Percentiles rank a stretch among this genome's conserved stretches.
Evolutionary conservation across 1,140 invertebrate genomes (phyloP).

Genomic region (Listronotus bonariensis): DNA sequence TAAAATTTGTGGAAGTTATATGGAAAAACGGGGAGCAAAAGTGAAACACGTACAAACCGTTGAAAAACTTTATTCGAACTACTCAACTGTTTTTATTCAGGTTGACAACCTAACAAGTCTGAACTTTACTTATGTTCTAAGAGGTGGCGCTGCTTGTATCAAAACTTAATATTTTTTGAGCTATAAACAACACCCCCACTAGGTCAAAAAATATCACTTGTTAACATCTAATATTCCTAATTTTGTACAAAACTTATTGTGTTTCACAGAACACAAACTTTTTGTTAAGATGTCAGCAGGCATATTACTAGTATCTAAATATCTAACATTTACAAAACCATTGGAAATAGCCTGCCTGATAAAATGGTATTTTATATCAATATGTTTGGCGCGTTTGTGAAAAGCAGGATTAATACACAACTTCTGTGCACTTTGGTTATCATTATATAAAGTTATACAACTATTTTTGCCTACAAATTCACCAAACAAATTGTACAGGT

Average conservation of each 20-base stretch:
- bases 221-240: slow-evolving; percentile 4
- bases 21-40: no score
- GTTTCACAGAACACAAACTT: slow-evolving; percentile 25
- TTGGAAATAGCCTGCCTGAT: slow-evolving; percentile 40
- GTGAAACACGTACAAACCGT: no score
- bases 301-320: slow-evolving; percentile 43
- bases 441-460: background rate
- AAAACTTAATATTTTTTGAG: no score
- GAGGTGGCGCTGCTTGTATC: no score
- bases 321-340: slow-evolving; percentile 36
- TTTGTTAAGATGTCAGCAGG: slow-evolving; percentile 50
- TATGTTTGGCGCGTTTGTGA: slow-evolving; percentile 50
- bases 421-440: slow-evolving; percentile 3
- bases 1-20: no score
- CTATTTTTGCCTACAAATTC: background rate
- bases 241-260: slow-evolving; percentile 18
- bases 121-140: no score
- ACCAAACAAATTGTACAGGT: slow-evolving; percentile 35
- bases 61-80: no score
- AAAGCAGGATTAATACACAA: slow-evolving; percentile 47
- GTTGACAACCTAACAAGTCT: no score
- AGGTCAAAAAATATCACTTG: no score
- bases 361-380: slow-evolving; percentile 51
- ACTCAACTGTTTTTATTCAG: no score
- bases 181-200: no score